phyloP scores from a whole-genome alignment of 2,113 vertebrate species.

The Pseudolaguvia tuberculata region DNA sequence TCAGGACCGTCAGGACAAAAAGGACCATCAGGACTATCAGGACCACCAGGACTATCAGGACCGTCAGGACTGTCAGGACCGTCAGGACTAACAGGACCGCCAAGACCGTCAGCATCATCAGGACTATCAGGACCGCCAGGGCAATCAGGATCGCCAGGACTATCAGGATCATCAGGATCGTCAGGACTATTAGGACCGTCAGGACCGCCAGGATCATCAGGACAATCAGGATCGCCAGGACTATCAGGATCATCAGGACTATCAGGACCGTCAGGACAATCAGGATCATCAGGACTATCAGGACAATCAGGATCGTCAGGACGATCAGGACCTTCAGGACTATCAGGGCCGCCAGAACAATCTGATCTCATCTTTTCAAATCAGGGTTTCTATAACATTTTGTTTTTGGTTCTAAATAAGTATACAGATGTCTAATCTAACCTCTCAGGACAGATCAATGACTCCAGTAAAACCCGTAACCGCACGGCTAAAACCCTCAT shows the following conservation, averaged over 20 bases:
- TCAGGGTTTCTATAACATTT: constrained; percentile 22
- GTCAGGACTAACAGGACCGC: too few species aligned
- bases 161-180: neutral
- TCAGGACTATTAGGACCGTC: constrained; percentile 7
- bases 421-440: constrained; percentile 38
- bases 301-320: constrained; percentile 3
- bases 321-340: constrained; percentile 13
- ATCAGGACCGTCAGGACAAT: constrained; percentile 11
- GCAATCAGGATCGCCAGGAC: too few species aligned
- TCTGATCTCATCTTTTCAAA: neutral
- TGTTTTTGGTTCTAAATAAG: constrained; percentile 40
- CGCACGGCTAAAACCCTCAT: neutral
- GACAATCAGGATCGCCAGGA: constrained; percentile 1
- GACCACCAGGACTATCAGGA: constrained; percentile 1
- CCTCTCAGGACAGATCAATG: constrained; percentile 40
- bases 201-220: constrained; percentile 3
- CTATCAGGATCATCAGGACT: too few species aligned
- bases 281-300: too few species aligned
- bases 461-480: constrained; percentile 13
- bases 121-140: constrained; percentile 9
- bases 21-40: neutral
- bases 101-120: neutral
- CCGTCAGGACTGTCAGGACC: constrained; percentile 7
- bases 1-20: constrained; percentile 12
- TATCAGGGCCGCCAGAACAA: constrained; percentile 11